Percentiles rank a stretch among this genome's conserved stretches.
Evolutionary conservation across 2,888 invertebrate species (phyloP).

Genomic region (Eupithecia vulgata): DNA sequence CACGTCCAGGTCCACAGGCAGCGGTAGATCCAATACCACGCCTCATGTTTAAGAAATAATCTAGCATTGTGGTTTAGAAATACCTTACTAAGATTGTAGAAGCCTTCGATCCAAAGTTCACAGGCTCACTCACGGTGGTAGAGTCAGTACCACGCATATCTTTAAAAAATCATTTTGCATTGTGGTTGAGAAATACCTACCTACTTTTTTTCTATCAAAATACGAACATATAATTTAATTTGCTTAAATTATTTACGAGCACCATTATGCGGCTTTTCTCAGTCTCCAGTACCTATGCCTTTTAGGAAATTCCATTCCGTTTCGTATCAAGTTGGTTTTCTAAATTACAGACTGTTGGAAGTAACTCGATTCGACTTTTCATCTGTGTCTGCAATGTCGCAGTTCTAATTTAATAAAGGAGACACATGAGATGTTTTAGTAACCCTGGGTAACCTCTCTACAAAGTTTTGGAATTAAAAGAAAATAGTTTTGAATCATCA

Average conservation of each 20-base stretch:
- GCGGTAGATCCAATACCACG: too few relatives aligned
- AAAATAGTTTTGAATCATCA: background rate
- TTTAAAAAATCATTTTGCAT: too few relatives aligned
- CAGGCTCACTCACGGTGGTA: too few relatives aligned
- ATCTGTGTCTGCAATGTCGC: background rate
- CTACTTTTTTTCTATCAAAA: background rate
- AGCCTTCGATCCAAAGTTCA: too few relatives aligned
- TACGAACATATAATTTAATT: background rate
- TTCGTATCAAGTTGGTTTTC: background rate
- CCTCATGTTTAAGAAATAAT: too few relatives aligned
- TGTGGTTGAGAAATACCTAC: background rate
- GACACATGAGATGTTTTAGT: background rate
- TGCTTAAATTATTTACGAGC: background rate
- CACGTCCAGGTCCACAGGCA: too few relatives aligned
- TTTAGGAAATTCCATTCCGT: background rate
- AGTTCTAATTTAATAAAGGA: background rate
- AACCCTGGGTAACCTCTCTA: background rate
- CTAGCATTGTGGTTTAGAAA: too few relatives aligned
- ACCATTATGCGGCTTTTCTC: background rate
- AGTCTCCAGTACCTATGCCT: background rate
- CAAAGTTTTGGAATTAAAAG: background rate
- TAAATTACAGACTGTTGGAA: background rate
- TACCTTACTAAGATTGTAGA: too few relatives aligned
- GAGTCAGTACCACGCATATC: too few relatives aligned
- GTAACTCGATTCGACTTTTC: slow-evolving; percentile 6